These are phyloP conservation scores for Hyles lineata DNA, from an alignment of 2,888 invertebrate genomes.

Conservation along the genomic window DNA sequence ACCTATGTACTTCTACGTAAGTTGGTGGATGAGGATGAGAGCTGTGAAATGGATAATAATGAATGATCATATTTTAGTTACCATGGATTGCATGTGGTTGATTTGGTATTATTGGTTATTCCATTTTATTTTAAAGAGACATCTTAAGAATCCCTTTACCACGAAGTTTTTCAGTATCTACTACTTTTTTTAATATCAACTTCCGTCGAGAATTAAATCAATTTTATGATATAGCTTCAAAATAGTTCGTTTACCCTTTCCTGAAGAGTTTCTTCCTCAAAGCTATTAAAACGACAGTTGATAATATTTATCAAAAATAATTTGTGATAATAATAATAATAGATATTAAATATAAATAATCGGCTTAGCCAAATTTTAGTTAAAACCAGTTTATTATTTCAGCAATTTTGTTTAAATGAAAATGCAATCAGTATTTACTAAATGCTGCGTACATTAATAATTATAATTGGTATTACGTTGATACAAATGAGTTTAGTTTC, in stretches of 20 bases:
- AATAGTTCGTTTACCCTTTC: too few relatives aligned
- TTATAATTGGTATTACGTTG: not conserved
- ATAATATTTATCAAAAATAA: not conserved
- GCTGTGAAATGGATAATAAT: slow-evolving; percentile 44
- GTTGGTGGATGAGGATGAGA: slow-evolving; percentile 49
- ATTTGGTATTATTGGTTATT: slow-evolving; percentile 23
- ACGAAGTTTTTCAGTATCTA: too few relatives aligned
- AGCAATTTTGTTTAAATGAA: not conserved
- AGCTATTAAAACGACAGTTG: not conserved
- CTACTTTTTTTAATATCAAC: too few relatives aligned
- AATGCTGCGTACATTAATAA: not conserved
- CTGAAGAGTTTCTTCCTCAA: too few relatives aligned
- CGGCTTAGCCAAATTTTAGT: not conserved
- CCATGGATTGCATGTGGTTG: not conserved
- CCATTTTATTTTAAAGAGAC: too few relatives aligned
- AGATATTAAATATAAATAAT: not conserved
- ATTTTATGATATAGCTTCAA: too few relatives aligned
- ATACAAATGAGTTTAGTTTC: not conserved
- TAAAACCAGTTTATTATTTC: not conserved
- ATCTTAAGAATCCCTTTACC: too few relatives aligned
- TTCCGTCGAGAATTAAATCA: too few relatives aligned
- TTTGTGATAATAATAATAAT: not conserved
- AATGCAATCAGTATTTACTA: not conserved
- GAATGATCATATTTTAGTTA: not conserved
- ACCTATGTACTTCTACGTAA: slow-evolving; percentile 65